Evolutionary conservation across 1,140 invertebrate species (phyloP).

Genomic region (Halictus rubicundus): DNA sequence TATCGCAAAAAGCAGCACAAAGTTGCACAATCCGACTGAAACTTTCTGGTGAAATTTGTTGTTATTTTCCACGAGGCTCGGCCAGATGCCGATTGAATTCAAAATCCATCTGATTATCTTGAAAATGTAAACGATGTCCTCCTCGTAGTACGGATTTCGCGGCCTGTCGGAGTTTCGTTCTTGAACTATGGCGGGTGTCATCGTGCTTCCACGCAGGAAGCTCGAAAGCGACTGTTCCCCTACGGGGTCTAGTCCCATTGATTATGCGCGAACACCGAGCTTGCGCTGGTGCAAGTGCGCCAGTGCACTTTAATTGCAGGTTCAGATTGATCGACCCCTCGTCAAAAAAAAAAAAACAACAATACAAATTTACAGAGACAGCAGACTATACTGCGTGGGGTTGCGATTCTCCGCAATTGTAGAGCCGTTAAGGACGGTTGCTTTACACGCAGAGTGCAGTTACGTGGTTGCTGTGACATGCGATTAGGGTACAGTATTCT

Average conservation of each 20-base stretch:
- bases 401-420: neutral
- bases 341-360: neutral
- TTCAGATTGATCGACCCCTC: neutral
- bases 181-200: neutral
- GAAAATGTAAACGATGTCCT: slow-evolving; percentile 23
- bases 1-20: slow-evolving; percentile 28
- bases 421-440: neutral
- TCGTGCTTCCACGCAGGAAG: slow-evolving; percentile 8
- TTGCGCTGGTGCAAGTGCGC: neutral
- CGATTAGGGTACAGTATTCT: no score
- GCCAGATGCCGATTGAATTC: slow-evolving; percentile 58
- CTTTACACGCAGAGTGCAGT: no score
- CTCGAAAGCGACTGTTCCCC: slow-evolving; percentile 19
- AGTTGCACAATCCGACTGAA: no score
- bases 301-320: neutral
- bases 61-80: neutral
- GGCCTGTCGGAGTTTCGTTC: neutral
- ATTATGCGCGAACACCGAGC: slow-evolving; percentile 22
- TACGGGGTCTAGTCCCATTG: slow-evolving; percentile 14
- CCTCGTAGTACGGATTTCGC: slow-evolving; percentile 19
- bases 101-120: slow-evolving; percentile 46
- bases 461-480: no score
- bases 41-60: no score
- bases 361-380: neutral
- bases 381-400: neutral